Base-by-base conservation (phyloP, 2,888 invertebrate genomes). In the Bombylius discolor region DNA sequence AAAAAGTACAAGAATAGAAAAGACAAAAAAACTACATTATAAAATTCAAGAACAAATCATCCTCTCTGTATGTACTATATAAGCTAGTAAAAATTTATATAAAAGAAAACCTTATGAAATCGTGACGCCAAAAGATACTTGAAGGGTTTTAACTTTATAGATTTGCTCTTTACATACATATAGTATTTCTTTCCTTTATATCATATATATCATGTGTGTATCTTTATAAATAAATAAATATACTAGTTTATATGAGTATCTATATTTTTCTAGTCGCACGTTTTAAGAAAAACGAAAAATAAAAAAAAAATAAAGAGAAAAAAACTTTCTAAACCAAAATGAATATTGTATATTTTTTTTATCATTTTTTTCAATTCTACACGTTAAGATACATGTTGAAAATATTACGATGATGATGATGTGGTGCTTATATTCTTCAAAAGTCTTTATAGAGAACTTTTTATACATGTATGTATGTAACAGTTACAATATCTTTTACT, bases 81-180 rank as follows among this genome's bases (percentile, higher is more conserved):
- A 23, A 23, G 23, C 23, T 23, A 23, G 23, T 23, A 23, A 23
- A 23, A 23, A 23, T 23, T 23, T 23, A 23, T 23, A 23, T 23
- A 23, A 23, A 42, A 42, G 58, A 57, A 56, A 57, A 54, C 59
- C 59, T 61, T 61, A 60, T 58, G 58, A 63, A 63, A 60, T 61
- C 63, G 63, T 63, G 63, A 63, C 62, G 61, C 60, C 62, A 63
- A 55, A 62, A 61, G 62, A 61, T 59, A 61, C 63, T 60, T 58
- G 55, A 61, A 60, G 62, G 61, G 58, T 56, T 58, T 57, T 57
- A 60, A 58, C 60, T 60, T 60, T 23, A 23, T 23, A 23, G 23
- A 23, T 23, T 23, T 13, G 13, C 48, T n/a, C 52, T 32, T 45
- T 12, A 32, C 45, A 33, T 45, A 23, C 23, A 23, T 23, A 23